phyloP scores from a whole-genome alignment of 2,797 vertebrate genomes.

The Sus cebifrons region DNA sequence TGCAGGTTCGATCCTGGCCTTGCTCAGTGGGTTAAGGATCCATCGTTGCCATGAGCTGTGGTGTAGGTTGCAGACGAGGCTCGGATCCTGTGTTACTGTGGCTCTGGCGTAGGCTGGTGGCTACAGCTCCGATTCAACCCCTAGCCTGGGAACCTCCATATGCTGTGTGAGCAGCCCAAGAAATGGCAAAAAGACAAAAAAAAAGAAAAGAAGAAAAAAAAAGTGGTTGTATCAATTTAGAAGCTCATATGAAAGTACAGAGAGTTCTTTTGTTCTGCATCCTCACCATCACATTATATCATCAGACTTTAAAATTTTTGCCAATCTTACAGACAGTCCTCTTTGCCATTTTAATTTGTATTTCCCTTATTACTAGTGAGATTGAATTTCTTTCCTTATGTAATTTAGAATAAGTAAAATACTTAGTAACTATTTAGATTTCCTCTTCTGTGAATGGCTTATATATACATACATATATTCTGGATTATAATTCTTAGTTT shows the following conservation, averaged over 20 bases:
- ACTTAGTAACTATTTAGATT: background rate
- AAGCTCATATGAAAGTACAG: background rate
- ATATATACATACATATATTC: background rate
- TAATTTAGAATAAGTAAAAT: background rate
- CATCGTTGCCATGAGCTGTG: no score
- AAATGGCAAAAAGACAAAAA: no score
- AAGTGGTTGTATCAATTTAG: background rate
- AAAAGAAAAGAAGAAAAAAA: no score
- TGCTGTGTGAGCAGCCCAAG: no score
- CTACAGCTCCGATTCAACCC: no score
- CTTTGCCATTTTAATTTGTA: slow-evolving; percentile 13
- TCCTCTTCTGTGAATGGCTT: background rate
- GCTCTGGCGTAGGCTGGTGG: no score
- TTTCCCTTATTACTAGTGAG: slow-evolving; percentile 24
- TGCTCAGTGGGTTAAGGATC: no score
- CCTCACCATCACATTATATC: background rate
- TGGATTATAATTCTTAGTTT: slow-evolving; percentile 36
- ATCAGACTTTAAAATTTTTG: slow-evolving; percentile 13
- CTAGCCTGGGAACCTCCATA: no score
- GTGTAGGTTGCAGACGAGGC: no score
- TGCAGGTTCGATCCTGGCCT: no score
- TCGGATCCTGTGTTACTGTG: no score
- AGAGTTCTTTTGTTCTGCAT: background rate
- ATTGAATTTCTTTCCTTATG: slow-evolving; percentile 23
- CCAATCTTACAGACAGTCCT: background rate